A percentile compares a stretch with the other conserved stretches of the same genome.
Conservation (phyloP, 2,797 vertebrate genomes). For the Atherinosoma microstoma region DNA sequence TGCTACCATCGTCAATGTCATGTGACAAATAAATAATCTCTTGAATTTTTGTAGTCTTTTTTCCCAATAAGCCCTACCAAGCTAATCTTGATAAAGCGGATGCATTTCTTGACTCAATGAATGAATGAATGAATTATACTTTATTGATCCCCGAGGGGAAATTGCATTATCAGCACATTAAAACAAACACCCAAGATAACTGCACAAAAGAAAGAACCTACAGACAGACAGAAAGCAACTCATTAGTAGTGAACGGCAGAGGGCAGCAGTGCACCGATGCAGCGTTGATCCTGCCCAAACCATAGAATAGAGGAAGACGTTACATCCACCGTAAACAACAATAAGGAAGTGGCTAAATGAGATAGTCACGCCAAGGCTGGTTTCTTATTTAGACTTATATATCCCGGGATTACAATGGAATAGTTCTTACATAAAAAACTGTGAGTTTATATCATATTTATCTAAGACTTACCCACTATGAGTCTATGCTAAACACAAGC, state of each 20-base stretch:
- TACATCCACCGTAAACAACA: conserved; percentile 72
- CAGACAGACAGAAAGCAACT: not conserved
- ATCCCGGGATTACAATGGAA: conserved; percentile 2
- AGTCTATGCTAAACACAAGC: not conserved
- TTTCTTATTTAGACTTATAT: not conserved
- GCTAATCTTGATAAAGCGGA: no score
- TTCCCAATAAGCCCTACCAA: no score
- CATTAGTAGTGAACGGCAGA: not conserved
- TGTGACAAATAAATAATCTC: no score
- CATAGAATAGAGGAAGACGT: conserved; percentile 32
- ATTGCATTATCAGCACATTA: no score
- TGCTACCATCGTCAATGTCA: no score
- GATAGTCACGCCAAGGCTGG: conserved; percentile 4
- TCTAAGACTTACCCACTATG: not conserved
- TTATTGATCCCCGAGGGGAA: no score
- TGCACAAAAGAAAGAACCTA: not conserved
- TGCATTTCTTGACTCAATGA: no score
- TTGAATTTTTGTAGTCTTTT: no score
- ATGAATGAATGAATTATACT: no score
- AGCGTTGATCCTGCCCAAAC: not conserved
- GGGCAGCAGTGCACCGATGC: not conserved
- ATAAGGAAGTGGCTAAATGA: conserved; percentile 65
- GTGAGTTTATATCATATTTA: conserved; percentile 32
- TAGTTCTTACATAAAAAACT: not conserved
- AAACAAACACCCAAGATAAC: not conserved